Conservation (phyloP, 92 coral and sea anemone genomes). For the Heteractis magnifica region DNA sequence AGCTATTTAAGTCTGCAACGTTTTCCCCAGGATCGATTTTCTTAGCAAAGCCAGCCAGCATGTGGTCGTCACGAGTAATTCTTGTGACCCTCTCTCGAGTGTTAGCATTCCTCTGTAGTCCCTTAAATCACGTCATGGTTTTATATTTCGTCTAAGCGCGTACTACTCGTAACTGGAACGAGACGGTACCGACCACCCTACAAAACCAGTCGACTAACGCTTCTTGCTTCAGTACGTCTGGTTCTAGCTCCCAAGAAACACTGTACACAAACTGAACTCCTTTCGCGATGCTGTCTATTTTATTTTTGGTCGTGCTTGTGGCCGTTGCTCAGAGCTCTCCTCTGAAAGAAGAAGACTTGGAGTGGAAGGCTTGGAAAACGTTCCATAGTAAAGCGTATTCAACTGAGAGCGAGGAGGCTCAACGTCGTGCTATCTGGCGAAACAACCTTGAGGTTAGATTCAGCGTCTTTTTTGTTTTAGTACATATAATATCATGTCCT, state of each 20-base stretch:
- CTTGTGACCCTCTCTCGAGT: neutral
- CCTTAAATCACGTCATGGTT: neutral
- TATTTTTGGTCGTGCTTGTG: constrained; percentile 31
- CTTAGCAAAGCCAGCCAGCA: neutral
- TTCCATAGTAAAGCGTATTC: constrained; percentile 56
- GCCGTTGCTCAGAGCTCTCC: constrained; percentile 39
- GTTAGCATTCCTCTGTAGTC: constrained; percentile 6
- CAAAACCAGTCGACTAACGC: neutral
- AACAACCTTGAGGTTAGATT: constrained; percentile 62
- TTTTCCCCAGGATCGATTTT: neutral
- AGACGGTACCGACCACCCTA: neutral
- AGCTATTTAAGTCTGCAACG: too few species aligned
- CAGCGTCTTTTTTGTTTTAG: neutral
- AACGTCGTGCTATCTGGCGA: constrained; percentile 65
- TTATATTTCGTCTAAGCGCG: constrained; percentile 24
- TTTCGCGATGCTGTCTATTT: constrained; percentile 32
- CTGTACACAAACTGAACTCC: neutral
- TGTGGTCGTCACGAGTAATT: neutral
- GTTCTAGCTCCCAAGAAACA: neutral
- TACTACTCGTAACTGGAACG: constrained; percentile 11
- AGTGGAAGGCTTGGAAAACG: constrained; percentile 79
- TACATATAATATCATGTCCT: neutral
- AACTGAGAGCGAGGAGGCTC: constrained; percentile 49
- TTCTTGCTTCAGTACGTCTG: neutral
- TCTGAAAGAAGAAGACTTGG: constrained; percentile 30